A percentile compares a stretch with the other conserved stretches of the same genome.
Evolutionary conservation across 2,113 vertebrate species (phyloP).

Genomic region (Rhinopomastus cyanomelas): DNA sequence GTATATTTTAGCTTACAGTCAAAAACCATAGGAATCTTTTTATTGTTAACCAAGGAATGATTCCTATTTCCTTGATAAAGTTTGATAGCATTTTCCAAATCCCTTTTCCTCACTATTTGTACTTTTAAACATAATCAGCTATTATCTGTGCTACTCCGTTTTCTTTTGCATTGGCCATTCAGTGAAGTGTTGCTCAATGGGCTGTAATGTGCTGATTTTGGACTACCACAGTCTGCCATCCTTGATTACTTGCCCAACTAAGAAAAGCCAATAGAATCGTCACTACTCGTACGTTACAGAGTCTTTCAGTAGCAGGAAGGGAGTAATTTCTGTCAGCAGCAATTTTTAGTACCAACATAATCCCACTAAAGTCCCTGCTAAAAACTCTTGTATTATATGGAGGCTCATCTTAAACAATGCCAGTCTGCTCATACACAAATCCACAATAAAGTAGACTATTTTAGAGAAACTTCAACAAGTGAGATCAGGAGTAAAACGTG

Average conservation of each 20-base stretch:
- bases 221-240: not conserved
- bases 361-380: not conserved
- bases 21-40: not conserved
- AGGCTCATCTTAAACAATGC: not conserved
- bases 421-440: not conserved
- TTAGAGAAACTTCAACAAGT: not conserved
- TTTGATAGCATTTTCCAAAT: not conserved
- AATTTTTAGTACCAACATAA: not conserved
- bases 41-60: not conserved
- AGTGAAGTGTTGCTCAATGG: not conserved
- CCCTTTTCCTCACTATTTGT: not conserved
- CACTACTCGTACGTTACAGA: not conserved
- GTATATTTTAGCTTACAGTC: not conserved
- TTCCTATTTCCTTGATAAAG: not conserved
- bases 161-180: not conserved
- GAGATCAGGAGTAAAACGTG: not conserved
- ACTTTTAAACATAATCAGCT: not conserved
- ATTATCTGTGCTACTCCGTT: not conserved
- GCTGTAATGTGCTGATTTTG: not conserved
- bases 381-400: not conserved
- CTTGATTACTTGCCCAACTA: not conserved
- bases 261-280: not conserved
- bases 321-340: not conserved
- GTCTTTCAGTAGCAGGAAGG: not conserved
- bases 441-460: not conserved